A percentile compares a stretch with the other conserved stretches of the same genome.
These are phyloP conservation scores for Cynaeus angustus DNA, from an alignment of 2,888 invertebrate genomes.

Conservation along the genomic window DNA sequence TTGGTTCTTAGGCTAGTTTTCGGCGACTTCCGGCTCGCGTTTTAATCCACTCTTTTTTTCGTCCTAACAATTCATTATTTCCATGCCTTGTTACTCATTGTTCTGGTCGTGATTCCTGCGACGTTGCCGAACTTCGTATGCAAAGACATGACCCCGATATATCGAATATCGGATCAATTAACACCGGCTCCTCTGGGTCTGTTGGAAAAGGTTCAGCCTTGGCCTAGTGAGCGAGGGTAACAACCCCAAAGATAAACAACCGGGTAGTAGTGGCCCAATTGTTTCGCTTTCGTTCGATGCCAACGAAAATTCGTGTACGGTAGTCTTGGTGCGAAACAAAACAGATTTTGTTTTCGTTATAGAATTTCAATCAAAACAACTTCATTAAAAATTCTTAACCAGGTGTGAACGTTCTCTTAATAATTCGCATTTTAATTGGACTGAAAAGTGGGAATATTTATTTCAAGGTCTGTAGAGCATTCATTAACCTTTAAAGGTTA, in stretches of 20 bases:
- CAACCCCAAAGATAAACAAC: conserved; percentile 52
- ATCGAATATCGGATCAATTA: conserved; percentile 28
- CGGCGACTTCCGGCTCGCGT: conserved; percentile 46
- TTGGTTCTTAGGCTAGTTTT: conserved; percentile 44
- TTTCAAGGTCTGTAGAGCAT: conserved; percentile 69
- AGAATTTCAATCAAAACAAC: conserved; percentile 46
- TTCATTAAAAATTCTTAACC: conserved; percentile 52
- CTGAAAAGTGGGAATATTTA: conserved; percentile 58
- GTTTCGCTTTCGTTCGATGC: conserved; percentile 31
- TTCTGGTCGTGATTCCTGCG: conserved; percentile 33
- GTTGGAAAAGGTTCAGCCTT: conserved; percentile 47
- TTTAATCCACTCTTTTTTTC: conserved; percentile 32
- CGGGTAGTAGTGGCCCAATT: conserved; percentile 23
- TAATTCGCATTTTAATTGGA: conserved; percentile 65
- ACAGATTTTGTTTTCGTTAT: conserved; percentile 48
- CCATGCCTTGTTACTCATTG: conserved; percentile 40
- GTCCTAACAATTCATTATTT: conserved; percentile 41
- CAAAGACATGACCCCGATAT: conserved; percentile 21
- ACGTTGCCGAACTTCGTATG: conserved; percentile 25
- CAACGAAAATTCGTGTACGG: conserved; percentile 25
- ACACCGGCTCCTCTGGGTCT: conserved; percentile 8
- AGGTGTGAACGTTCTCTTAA: conserved; percentile 66
- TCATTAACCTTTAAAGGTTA: conserved; percentile 70
- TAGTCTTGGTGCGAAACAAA: conserved; percentile 39
- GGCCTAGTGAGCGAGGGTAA: conserved; percentile 59